Evolutionary conservation across 2,113 vertebrate species (phyloP).

Genomic region (Lepus timidus): DNA sequence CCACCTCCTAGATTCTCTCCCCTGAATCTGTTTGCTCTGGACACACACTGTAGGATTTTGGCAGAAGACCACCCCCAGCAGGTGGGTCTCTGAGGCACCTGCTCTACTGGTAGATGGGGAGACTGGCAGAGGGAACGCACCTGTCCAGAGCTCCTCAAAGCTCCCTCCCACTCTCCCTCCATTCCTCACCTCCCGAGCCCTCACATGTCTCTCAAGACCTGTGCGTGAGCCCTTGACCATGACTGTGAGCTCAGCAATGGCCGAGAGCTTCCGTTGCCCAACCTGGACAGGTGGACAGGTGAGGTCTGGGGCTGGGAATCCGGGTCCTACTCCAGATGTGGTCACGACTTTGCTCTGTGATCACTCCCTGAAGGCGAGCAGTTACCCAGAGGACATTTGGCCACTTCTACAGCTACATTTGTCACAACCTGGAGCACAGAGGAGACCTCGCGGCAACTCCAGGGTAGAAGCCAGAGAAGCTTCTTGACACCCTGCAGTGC

Average conservation of each 20-base stretch:
- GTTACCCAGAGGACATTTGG: not conserved
- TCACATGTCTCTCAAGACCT: not conserved
- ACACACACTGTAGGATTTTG: not conserved
- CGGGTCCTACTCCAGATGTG: not conserved
- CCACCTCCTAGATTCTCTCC: not conserved
- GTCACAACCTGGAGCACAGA: not conserved
- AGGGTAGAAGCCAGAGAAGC: not conserved
- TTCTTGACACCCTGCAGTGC: rapidly evolving
- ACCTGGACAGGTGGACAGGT: too few species aligned
- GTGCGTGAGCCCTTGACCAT: not conserved
- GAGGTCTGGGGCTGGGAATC: not conserved
- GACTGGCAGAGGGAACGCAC: rapidly evolving
- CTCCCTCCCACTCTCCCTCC: too few species aligned
- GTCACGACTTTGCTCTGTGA: not conserved
- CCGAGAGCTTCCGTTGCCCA: not conserved
- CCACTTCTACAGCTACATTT: not conserved
- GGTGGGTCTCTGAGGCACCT: not conserved
- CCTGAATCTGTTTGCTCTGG: not conserved
- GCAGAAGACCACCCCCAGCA: not conserved
- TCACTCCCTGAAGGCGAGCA: not conserved
- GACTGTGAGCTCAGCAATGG: rapidly evolving
- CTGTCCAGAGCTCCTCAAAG: not conserved
- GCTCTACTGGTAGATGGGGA: not conserved
- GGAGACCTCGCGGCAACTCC: too few species aligned
- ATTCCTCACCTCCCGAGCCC: too few species aligned